phyloP scores from a whole-genome alignment of 2,888 invertebrate species.

The Brachyptera risi region DNA sequence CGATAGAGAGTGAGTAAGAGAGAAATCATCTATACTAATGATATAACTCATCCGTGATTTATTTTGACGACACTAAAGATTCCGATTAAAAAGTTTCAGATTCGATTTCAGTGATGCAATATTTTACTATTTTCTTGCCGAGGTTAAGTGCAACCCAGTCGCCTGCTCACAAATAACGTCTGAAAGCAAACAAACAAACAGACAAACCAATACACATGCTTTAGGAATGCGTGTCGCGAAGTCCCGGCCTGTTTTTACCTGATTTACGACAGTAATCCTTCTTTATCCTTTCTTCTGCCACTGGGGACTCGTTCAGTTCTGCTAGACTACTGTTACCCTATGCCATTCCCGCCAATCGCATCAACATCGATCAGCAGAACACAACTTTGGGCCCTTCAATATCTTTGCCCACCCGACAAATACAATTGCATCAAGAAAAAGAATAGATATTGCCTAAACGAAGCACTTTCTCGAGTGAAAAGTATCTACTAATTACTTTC shows the following conservation, averaged over 20 bases:
- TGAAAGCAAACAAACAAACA: conserved; percentile 5
- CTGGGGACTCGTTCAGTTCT: conserved; percentile 27
- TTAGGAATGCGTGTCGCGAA: conserved; percentile 15
- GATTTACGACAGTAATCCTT: conserved; percentile 49
- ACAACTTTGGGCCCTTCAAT: conserved; percentile 16
- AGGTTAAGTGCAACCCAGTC: background rate
- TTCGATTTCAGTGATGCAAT: conserved; percentile 1
- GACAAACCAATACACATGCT: conserved; percentile 13
- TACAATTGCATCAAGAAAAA: background rate
- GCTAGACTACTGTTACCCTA: conserved; percentile 20
- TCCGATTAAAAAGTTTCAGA: background rate
- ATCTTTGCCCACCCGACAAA: conserved; percentile 1
- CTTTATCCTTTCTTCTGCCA: conserved; percentile 47
- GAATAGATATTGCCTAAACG: no score
- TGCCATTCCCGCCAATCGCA: conserved; percentile 16
- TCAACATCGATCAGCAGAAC: conserved; percentile 17
- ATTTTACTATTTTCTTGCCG: background rate
- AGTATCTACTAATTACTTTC: no score
- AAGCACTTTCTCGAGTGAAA: no score
- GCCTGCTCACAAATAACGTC: conserved; percentile 2
- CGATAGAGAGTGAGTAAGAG: no score
- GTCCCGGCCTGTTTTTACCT: conserved; percentile 34
- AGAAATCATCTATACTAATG: no score
- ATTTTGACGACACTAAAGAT: no score
- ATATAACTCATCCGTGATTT: no score